These are phyloP conservation scores for Melinaea menophilus DNA, from an alignment of 2,888 invertebrate genomes.

Conservation along the genomic window DNA sequence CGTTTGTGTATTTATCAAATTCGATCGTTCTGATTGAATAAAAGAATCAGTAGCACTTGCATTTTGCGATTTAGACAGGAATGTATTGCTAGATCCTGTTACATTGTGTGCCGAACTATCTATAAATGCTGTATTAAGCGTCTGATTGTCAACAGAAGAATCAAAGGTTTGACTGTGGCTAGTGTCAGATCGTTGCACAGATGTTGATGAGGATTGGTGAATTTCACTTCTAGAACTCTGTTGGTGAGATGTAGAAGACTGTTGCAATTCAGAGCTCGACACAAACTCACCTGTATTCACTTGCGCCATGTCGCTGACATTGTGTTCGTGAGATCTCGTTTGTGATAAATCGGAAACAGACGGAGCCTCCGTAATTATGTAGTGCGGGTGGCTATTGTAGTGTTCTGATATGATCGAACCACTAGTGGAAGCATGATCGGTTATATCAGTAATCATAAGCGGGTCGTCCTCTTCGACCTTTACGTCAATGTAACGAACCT, in stretches of 20 bases:
- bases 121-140: slow-evolving; percentile 68
- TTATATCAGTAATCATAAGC: slow-evolving; percentile 74
- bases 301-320: slow-evolving; percentile 69
- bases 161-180: slow-evolving; percentile 63
- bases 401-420: slow-evolving; percentile 72
- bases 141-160: slow-evolving; percentile 59
- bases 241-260: slow-evolving; percentile 63
- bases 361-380: slow-evolving; percentile 74
- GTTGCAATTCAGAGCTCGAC: slow-evolving; percentile 59
- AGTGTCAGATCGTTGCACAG: slow-evolving; percentile 62
- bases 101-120: slow-evolving; percentile 49
- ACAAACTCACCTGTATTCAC: slow-evolving; percentile 67
- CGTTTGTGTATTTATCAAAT: slow-evolving; percentile 50
- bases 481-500: slow-evolving; percentile 73
- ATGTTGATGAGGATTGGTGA: slow-evolving; percentile 65
- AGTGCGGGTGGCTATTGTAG: slow-evolving; percentile 74
- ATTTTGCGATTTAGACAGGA: slow-evolving; percentile 54
- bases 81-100: slow-evolving; percentile 46
- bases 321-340: slow-evolving; percentile 55
- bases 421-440: slow-evolving; percentile 68
- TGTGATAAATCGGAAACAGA: slow-evolving; percentile 71
- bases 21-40: slow-evolving; percentile 66
- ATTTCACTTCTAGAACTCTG: slow-evolving; percentile 67
- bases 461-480: slow-evolving; percentile 77
- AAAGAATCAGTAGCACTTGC: slow-evolving; percentile 64